These are phyloP conservation scores for Lichenostomus cassidix DNA, from an alignment of 2,113 vertebrate genomes.

Conservation along the genomic window DNA sequence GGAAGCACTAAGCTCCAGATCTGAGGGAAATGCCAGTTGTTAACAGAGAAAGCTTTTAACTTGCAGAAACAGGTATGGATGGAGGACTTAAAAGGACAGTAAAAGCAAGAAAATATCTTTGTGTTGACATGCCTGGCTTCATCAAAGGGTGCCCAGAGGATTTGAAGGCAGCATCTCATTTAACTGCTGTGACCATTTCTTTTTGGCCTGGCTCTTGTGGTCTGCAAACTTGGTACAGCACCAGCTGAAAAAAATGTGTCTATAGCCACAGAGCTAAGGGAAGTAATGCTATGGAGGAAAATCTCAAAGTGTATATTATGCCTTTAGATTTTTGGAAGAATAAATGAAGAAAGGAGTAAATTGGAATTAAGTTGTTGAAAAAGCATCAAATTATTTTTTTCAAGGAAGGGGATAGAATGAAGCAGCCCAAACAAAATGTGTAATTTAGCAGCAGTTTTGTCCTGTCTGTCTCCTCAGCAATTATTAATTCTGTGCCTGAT, in stretches of 20 bases:
- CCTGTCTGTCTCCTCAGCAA: neutral
- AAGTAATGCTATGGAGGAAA: neutral
- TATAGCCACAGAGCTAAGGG: neutral
- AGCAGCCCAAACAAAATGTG: neutral
- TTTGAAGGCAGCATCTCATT: neutral
- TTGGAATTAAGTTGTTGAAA: neutral
- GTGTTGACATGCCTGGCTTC: neutral
- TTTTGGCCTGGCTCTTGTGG: neutral
- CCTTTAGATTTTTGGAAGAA: neutral
- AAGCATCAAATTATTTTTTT: neutral
- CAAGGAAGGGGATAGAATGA: neutral
- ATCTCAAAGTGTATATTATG: neutral
- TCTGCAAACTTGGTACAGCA: neutral
- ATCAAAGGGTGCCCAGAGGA: neutral
- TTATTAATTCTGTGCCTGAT: neutral
- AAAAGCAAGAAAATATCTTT: neutral
- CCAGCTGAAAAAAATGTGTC: neutral
- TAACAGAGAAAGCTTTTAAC: slow-evolving; percentile 21
- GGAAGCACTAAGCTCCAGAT: neutral
- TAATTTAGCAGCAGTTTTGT: neutral
- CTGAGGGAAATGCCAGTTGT: neutral
- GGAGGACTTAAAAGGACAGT: neutral
- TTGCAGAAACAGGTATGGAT: neutral
- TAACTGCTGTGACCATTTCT: neutral
- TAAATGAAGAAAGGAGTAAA: neutral